Evolutionary conservation across 2,113 vertebrate species (phyloP), one percentile per base, ranked within the genome.

Genomic region (Okapia johnstoni): DNA sequence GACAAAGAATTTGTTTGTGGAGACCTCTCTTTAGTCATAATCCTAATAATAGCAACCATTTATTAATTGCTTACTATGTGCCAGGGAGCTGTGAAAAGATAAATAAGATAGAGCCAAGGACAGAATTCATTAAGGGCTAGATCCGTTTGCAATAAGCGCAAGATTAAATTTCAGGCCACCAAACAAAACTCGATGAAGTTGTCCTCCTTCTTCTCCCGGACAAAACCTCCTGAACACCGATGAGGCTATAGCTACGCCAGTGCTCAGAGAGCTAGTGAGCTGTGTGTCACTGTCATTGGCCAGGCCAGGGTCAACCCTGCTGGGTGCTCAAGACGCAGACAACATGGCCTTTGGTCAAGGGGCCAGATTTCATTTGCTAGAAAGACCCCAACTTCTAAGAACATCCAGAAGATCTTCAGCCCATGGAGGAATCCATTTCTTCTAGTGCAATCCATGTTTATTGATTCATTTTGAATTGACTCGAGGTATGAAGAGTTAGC

Each of bases 41-140:
- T n/a, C 52, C 97, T 96, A 96, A 85, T 92, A 92, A 97, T 73
- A 92, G 84, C 73, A 96, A 21, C 55, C 52, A 63, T 54, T 93
- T 87, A 90, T 92, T 96, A 81, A 88, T 93, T 90, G 92, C 57
- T 96, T 90, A 80, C 70, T 88, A 21, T 79, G 80, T 61, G 61
- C 77, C 90, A 96, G 90, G 60, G 55, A 96, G 54, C 84, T 81
- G 81, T 43, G 92, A 28, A 19, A 92, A 90, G 60, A 91, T 54
- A 95, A 96, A 36, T 55, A 96, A 96, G 93, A 87, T 77, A 85
- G 43, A 83, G 58, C 85, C 84, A 30, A 95, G 87, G 94, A 90
- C 88, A 88, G 40, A 97, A 90, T 94, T 94, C 91, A 79, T 88
- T 85, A 97, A 90, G 88, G 43, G 84, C 77, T 43, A 60, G 28